Evolutionary conservation across 2,113 vertebrate genomes (phyloP), one percentile per base, ranked within the genome.

Genomic region (Acrocephalus arundinaceus): DNA sequence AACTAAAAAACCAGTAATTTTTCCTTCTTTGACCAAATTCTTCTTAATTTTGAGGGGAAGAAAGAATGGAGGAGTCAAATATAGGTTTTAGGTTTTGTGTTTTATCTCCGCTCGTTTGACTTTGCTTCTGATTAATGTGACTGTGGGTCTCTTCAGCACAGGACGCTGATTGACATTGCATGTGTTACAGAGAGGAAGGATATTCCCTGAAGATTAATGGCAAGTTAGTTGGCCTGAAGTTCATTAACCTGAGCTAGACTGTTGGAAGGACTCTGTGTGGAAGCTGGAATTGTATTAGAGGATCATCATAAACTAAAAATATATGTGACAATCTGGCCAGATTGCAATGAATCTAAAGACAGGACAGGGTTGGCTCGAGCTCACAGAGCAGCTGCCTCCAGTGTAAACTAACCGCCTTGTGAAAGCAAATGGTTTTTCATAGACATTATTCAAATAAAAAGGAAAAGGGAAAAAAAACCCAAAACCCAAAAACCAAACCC

Each of bases 191-290:
- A 96, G 71, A 92, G 86, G 84, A 97, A 91, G 95, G 80, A 67
- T 96, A 97, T 96, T 97, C 97, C 90, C 75, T 96, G 71, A 94
- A 93, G 88, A 96, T 97, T 97, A 96, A 97, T 98, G 86, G 46
- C 90, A 62, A 94, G 91, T 97, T 95, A 94, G 45, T 93, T 97
- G 93, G 91, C 95, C 94, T 87, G 94, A 97, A 96, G 96, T 95
- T 94, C 97, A 92, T 97, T 97, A 97, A 98, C 96, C 94, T 96
- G 81, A 96, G 48, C 82, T 89, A 94, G 95, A 83, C 82, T 93
- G 74, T 92, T 97, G 93, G 94, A 97, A 96, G 80, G 72, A 86
- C 61, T 92, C 51, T 95, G 59, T 82, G 66, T 91, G 85, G 93
- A 96, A 93, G 85, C 94, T 96, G 89, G 65, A 76, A 85, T 63